These are phyloP conservation scores for Papilio glaucus DNA, from an alignment of 1,140 invertebrate species.

Conservation along the genomic window DNA sequence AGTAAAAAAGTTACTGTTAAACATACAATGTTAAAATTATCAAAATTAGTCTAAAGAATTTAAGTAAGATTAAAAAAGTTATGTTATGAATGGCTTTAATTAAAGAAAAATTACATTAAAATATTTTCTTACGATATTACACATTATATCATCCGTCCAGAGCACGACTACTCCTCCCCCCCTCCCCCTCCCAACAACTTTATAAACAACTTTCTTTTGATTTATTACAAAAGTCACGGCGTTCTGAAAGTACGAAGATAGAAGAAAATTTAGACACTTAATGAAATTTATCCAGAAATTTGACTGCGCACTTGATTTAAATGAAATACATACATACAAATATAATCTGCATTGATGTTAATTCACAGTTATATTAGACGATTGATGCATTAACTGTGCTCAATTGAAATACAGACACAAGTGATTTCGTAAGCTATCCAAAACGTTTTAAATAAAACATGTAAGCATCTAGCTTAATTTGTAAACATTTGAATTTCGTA, in stretches of 20 bases:
- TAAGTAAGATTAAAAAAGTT: no score
- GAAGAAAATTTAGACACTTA: slow-evolving; percentile 16
- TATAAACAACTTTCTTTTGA: slow-evolving; percentile 22
- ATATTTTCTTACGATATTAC: neutral
- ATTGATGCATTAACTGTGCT: no score
- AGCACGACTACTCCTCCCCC: neutral
- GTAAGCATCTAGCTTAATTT: no score
- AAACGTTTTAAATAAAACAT: no score
- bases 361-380: no score
- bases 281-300: slow-evolving; percentile 10
- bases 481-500: no score
- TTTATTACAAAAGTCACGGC: slow-evolving; percentile 7
- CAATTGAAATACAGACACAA: no score
- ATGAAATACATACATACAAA: neutral
- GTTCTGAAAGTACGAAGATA: neutral
- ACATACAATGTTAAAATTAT: no score
- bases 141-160: neutral
- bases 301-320: neutral
- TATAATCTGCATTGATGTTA: neutral
- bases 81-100: no score
- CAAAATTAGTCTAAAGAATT: no score
- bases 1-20: no score
- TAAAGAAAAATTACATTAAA: neutral
- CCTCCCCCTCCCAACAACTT: neutral
- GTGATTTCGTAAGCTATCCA: no score